phyloP scores from a whole-genome alignment of 2,888 invertebrate species.

The Spilosoma lubricipeda region DNA sequence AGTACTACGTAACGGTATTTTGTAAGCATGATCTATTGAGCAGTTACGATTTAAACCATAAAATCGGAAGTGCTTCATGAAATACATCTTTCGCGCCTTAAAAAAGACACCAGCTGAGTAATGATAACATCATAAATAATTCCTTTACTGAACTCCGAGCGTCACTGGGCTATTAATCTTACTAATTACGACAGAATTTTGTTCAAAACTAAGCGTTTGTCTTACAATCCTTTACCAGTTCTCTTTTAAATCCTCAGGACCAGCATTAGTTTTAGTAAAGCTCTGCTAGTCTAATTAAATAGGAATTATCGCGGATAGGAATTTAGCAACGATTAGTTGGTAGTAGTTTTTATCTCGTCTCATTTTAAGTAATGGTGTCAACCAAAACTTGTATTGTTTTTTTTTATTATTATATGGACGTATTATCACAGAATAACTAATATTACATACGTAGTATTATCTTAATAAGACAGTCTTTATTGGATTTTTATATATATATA shows the following conservation, averaged over 20 bases:
- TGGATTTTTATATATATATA: too few relatives aligned
- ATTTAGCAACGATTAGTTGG: not conserved
- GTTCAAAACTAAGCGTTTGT: constrained; percentile 52
- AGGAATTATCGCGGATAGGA: constrained; percentile 1
- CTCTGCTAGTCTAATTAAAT: constrained; percentile 45
- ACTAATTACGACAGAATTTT: constrained; percentile 60
- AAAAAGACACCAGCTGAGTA: not conserved
- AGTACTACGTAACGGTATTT: not conserved
- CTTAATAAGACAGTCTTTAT: too few relatives aligned
- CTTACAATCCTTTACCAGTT: constrained; percentile 18
- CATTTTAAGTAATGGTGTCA: not conserved
- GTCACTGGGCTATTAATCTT: constrained; percentile 60
- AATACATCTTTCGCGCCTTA: not conserved
- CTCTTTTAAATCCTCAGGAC: constrained; percentile 16
- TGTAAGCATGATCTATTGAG: not conserved
- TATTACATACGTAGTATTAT: too few relatives aligned
- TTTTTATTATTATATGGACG: not conserved
- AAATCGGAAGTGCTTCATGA: not conserved
- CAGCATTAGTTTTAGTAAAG: constrained; percentile 57
- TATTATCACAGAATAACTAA: too few relatives aligned
- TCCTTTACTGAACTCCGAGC: constrained; percentile 16
- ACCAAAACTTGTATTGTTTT: not conserved
- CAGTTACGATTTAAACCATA: not conserved
- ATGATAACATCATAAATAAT: constrained; percentile 33
- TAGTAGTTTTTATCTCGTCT: too few relatives aligned